Evolutionary conservation across 2,888 invertebrate species (phyloP).

Genomic region (Dicycla oo): DNA sequence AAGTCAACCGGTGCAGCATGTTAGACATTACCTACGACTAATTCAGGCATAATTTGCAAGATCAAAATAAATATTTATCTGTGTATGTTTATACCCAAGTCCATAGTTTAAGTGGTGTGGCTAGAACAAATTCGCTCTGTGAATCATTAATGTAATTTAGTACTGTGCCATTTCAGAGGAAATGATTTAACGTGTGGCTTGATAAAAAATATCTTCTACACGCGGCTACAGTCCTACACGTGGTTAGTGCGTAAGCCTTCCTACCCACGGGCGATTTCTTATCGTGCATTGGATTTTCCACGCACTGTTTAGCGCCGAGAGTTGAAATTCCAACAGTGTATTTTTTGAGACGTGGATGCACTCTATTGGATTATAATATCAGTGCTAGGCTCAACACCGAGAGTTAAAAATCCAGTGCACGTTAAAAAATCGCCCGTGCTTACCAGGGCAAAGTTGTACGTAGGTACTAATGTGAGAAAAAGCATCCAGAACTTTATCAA

Average conservation of each 20-base stretch:
- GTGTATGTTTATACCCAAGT: background rate
- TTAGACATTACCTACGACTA: background rate
- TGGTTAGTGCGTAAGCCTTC: background rate
- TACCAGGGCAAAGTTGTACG: background rate
- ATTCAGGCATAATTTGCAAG: background rate
- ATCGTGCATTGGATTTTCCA: background rate
- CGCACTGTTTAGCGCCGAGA: background rate
- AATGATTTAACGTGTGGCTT: constrained; percentile 33
- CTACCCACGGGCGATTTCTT: background rate
- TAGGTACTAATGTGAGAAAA: background rate
- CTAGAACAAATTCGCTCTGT: constrained; percentile 58
- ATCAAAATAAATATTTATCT: background rate
- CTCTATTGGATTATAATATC: background rate
- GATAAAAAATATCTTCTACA: constrained; percentile 19
- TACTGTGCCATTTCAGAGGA: constrained; percentile 52
- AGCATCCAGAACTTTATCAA: background rate
- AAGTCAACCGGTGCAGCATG: no score
- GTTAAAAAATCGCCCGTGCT: background rate
- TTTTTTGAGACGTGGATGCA: background rate
- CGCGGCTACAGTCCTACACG: background rate
- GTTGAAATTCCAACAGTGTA: background rate
- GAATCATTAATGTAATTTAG: constrained; percentile 74
- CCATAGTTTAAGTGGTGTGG: constrained; percentile 17
- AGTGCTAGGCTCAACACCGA: background rate
- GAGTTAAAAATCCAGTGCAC: background rate